phyloP scores from a whole-genome alignment of 2,888 invertebrate genomes.

The Laothoe populi region DNA sequence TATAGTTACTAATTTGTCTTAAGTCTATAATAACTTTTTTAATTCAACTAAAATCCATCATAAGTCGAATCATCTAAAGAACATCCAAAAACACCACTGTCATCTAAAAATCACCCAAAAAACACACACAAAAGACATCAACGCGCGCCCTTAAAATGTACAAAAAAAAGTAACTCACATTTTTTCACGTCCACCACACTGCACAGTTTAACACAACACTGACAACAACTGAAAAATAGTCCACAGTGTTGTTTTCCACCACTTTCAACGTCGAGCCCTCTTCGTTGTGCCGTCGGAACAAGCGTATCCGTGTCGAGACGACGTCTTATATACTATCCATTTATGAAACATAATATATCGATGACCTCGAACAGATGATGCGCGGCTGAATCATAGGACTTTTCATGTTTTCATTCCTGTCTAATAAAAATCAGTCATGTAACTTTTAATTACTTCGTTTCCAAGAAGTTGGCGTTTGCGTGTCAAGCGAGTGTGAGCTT shows the following conservation, averaged over 20 bases:
- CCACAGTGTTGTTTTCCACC: slow-evolving; percentile 32
- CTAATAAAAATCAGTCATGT: background rate
- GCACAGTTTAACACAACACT: slow-evolving; percentile 49
- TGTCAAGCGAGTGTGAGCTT: background rate
- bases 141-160: slow-evolving; percentile 34
- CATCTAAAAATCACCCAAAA: slow-evolving; percentile 13
- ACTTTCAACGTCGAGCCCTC: slow-evolving; percentile 12
- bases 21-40: background rate
- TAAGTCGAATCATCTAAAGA: background rate
- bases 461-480: background rate
- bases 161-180: slow-evolving; percentile 29
- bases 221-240: slow-evolving; percentile 42
- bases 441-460: background rate
- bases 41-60: background rate
- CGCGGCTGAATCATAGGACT: slow-evolving; percentile 19
- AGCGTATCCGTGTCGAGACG: slow-evolving; percentile 38
- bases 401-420: slow-evolving; percentile 18
- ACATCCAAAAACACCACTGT: background rate
- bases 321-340: slow-evolving; percentile 47
- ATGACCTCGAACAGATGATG: slow-evolving; percentile 28
- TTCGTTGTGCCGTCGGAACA: slow-evolving; percentile 42
- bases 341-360: slow-evolving; percentile 44
- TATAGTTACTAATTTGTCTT: too few species aligned
- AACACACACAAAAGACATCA: slow-evolving; percentile 39
- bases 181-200: slow-evolving; percentile 44